Conservation (phyloP, 2,797 vertebrate species). For the Hypotaenidia okinawae region DNA sequence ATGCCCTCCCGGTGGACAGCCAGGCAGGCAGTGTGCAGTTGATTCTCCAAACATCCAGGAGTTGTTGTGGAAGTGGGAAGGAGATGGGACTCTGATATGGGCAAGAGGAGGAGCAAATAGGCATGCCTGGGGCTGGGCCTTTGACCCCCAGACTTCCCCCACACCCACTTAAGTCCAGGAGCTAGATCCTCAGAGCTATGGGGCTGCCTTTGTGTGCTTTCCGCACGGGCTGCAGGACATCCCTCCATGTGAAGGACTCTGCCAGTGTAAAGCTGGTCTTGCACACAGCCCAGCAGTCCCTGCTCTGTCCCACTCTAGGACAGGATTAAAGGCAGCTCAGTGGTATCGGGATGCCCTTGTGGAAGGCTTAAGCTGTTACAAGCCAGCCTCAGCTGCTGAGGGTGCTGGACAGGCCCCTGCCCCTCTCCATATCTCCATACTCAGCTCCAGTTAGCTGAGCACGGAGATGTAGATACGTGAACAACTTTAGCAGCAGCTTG, state of each 20-base stretch:
- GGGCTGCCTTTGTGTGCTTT: neutral
- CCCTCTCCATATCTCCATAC: neutral
- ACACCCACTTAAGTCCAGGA: neutral
- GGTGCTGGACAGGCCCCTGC: neutral
- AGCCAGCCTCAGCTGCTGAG: neutral
- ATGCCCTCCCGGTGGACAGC: neutral
- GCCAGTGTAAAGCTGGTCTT: neutral
- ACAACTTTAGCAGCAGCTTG: neutral
- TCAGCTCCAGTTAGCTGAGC: neutral
- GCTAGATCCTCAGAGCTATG: neutral
- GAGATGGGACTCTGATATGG: neutral
- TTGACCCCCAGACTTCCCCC: constrained; percentile 36
- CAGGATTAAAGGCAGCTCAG: neutral
- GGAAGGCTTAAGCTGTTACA: neutral
- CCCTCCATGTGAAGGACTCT: neutral
- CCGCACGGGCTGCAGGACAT: neutral
- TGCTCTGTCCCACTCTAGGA: accelerated
- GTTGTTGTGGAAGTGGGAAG: constrained; percentile 40
- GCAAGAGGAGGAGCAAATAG: neutral
- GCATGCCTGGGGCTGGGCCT: constrained; percentile 20
- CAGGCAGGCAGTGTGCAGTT: neutral
- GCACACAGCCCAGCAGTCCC: neutral
- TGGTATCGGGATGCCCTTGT: neutral
- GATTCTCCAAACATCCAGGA: constrained; percentile 51
- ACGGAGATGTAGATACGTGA: neutral